Evolutionary conservation across 2,888 invertebrate species (phyloP).

Genomic region (Parasteatoda lunata): DNA sequence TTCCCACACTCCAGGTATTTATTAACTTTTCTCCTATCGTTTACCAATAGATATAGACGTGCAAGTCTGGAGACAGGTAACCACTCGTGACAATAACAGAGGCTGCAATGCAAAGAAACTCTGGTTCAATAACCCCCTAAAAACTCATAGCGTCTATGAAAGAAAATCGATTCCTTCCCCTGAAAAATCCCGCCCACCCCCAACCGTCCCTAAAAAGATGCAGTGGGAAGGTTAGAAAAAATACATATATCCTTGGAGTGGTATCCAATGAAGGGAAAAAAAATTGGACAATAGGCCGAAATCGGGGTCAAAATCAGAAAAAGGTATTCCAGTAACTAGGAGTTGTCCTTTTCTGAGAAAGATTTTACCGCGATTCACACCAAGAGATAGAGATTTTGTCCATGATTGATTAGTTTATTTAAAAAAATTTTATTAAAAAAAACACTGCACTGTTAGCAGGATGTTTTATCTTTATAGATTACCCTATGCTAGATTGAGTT

Average conservation of each 20-base stretch:
- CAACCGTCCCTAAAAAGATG: constrained; percentile 29
- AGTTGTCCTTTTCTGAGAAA: constrained; percentile 57
- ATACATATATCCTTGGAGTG: constrained; percentile 21
- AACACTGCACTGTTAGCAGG: too few species aligned
- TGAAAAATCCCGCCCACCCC: constrained; percentile 31
- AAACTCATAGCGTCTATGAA: constrained; percentile 12
- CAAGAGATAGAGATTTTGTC: not conserved
- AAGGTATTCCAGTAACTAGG: not conserved
- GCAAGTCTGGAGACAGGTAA: constrained; percentile 10
- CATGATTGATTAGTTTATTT: too few species aligned
- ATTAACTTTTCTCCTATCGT: not conserved
- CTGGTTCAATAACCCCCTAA: constrained; percentile 53
- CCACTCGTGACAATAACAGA: constrained; percentile 10
- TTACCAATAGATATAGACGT: not conserved
- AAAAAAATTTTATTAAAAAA: too few species aligned
- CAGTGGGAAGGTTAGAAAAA: constrained; percentile 41
- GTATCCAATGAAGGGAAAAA: constrained; percentile 31
- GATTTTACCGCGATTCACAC: not conserved
- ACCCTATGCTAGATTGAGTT: too few species aligned
- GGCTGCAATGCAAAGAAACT: not conserved
- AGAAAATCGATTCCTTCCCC: constrained; percentile 25
- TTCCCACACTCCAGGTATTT: not conserved
- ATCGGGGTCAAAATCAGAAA: constrained; percentile 42
- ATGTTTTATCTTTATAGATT: too few species aligned
- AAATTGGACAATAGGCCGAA: constrained; percentile 50